Percentiles rank a stretch among this genome's conserved stretches.
These are phyloP conservation scores for Manduca sexta DNA, from an alignment of 1,140 invertebrate genomes.

Conservation along the genomic window DNA sequence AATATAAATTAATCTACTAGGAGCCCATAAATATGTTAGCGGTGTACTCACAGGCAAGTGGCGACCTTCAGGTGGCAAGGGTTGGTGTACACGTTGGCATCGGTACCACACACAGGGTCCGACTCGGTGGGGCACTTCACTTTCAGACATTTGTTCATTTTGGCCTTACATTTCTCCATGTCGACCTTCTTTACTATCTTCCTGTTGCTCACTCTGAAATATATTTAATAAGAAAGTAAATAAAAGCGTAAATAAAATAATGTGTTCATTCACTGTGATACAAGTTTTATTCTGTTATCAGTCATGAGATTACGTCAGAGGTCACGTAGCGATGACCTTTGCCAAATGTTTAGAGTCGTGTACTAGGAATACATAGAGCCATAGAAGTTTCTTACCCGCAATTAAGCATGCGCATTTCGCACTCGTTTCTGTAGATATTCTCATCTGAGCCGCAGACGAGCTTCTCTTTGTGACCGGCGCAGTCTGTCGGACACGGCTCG, in stretches of 20 bases:
- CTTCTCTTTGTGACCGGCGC: constrained; percentile 75
- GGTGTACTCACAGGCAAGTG: constrained; percentile 83
- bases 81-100: constrained; percentile 87
- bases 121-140: constrained; percentile 77
- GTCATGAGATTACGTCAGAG: no score
- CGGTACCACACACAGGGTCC: constrained; percentile 88
- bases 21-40: background rate
- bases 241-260: background rate
- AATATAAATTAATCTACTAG: background rate
- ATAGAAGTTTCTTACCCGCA: constrained; percentile 80
- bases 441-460: constrained; percentile 92
- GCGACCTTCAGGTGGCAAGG: constrained; percentile 87
- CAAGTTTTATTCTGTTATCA: background rate
- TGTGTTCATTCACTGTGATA: background rate
- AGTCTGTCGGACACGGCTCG: constrained; percentile 78
- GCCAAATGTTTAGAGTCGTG: no score
- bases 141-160: constrained; percentile 82
- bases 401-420: constrained; percentile 91
- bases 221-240: no score
- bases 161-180: constrained; percentile 83
- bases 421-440: constrained; percentile 89
- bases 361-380: background rate
- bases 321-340: no score
- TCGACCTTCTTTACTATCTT: constrained; percentile 81
- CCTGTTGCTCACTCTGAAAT: constrained; percentile 55